These are phyloP conservation scores for Stegodyphus dumicola DNA, from an alignment of 1,140 invertebrate genomes.

Conservation along the genomic window DNA sequence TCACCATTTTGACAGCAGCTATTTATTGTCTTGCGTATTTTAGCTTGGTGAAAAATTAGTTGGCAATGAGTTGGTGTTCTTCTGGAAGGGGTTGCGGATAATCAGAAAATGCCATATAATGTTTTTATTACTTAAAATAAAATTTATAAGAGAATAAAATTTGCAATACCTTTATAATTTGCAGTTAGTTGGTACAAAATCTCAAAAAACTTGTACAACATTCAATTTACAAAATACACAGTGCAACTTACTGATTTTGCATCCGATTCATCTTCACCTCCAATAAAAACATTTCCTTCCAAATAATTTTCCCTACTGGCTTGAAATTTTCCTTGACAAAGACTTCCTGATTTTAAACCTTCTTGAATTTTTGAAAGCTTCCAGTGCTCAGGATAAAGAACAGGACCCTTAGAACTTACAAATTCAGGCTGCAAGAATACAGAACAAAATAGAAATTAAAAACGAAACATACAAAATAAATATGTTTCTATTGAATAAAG, in stretches of 20 bases:
- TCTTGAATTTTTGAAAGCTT: constrained; percentile 78
- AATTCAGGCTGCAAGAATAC: constrained; percentile 24
- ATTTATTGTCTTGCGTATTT: too few relatives aligned
- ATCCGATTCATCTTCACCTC: constrained; percentile 71
- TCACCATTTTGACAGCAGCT: too few relatives aligned
- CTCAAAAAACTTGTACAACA: neutral
- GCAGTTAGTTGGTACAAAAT: neutral
- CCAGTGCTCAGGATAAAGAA: constrained; percentile 84
- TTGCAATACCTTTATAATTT: neutral
- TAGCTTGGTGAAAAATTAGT: too few relatives aligned
- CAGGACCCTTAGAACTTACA: constrained; percentile 2
- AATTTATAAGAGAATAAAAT: too few relatives aligned
- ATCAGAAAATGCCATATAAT: too few relatives aligned
- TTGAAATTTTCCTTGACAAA: constrained; percentile 85
- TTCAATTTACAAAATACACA: neutral
- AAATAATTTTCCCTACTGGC: constrained; percentile 87
- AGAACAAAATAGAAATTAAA: too few relatives aligned
- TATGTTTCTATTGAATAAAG: too few relatives aligned
- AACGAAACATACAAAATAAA: too few relatives aligned
- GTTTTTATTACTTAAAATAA: too few relatives aligned
- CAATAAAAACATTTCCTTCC: constrained; percentile 88
- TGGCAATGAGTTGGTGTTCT: too few relatives aligned
- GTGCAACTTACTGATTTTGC: constrained; percentile 76
- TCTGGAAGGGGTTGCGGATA: too few relatives aligned
- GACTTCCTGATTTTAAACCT: constrained; percentile 82